Evolutionary conservation across 1,140 invertebrate species (phyloP).

Genomic region (Papilio dardanus): DNA sequence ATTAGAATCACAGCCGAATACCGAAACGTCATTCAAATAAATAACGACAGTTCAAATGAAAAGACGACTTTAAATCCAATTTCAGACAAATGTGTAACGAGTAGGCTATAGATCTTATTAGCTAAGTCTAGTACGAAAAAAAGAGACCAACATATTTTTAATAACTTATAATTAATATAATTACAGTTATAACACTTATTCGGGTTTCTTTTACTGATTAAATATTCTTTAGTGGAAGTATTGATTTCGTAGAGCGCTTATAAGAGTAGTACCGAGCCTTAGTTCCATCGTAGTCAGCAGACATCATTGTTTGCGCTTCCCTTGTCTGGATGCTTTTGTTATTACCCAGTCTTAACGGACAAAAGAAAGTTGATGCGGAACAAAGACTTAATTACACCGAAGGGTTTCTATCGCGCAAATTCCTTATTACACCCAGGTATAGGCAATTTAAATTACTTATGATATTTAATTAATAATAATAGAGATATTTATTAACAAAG

Average conservation of each 20-base stretch:
- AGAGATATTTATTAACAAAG: neutral
- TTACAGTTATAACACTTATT: neutral
- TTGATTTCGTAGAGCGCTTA: conserved; percentile 56
- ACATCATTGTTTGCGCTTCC: conserved; percentile 73
- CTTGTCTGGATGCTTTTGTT: conserved; percentile 73
- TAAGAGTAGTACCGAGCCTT: conserved; percentile 50
- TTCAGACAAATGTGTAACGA: no score
- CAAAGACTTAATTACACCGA: conserved; percentile 77
- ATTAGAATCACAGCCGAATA: no score
- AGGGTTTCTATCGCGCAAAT: conserved; percentile 55
- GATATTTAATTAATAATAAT: neutral
- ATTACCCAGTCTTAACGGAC: conserved; percentile 70
- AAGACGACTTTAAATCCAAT: no score
- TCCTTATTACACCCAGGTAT: conserved; percentile 43
- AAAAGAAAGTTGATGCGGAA: conserved; percentile 70
- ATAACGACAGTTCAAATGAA: no score
- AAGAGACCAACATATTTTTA: no score
- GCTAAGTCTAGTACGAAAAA: no score
- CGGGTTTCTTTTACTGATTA: neutral
- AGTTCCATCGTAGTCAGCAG: conserved; percentile 62
- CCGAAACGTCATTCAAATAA: no score
- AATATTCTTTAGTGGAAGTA: conserved; percentile 35
- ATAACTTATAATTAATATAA: no score
- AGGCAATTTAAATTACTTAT: conserved; percentile 25
- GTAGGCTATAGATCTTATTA: no score